These are phyloP conservation scores for Lumbricus terrestris DNA, from an alignment of 2,888 invertebrate species.

Conservation along the genomic window DNA sequence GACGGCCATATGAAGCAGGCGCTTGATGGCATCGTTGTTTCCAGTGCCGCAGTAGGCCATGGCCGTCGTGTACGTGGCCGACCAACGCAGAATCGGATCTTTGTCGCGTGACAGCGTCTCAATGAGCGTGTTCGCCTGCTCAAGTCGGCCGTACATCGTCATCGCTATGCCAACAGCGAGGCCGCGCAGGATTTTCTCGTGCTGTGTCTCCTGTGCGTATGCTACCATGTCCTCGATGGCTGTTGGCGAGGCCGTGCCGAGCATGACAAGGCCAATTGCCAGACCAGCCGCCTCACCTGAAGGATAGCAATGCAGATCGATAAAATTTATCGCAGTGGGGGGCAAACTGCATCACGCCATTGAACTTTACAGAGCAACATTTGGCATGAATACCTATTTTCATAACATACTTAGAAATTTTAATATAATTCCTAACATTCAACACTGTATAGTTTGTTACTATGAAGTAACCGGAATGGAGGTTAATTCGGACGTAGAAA, in stretches of 20 bases:
- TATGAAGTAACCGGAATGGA: not conserved
- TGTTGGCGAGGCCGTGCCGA: conserved; percentile 75
- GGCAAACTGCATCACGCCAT: not conserved
- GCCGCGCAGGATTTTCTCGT: conserved; percentile 96
- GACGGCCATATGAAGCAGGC: conserved; percentile 90
- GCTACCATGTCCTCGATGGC: conserved; percentile 63
- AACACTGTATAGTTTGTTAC: not conserved
- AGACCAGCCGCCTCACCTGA: conserved; percentile 88
- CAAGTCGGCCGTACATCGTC: conserved; percentile 93
- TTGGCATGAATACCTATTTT: not conserved
- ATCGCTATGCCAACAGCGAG: conserved; percentile 93
- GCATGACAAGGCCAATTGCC: conserved; percentile 98
- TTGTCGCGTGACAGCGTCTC: conserved; percentile 86
- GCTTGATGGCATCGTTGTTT: conserved; percentile 90
- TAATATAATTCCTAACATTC: not conserved
- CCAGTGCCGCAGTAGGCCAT: conserved; percentile 98
- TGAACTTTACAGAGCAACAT: not conserved
- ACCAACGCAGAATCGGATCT: conserved; percentile 88
- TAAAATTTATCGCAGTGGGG: not conserved
- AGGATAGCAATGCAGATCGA: not conserved
- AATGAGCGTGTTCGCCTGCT: conserved; percentile 92
- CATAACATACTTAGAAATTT: not conserved
- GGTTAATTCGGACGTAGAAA: not conserved
- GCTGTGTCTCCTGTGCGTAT: conserved; percentile 93
- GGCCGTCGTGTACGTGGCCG: conserved; percentile 96